Evolutionary conservation across 2,113 vertebrate genomes (phyloP), one percentile per base, ranked within the genome.

Genomic region (Charina bottae): DNA sequence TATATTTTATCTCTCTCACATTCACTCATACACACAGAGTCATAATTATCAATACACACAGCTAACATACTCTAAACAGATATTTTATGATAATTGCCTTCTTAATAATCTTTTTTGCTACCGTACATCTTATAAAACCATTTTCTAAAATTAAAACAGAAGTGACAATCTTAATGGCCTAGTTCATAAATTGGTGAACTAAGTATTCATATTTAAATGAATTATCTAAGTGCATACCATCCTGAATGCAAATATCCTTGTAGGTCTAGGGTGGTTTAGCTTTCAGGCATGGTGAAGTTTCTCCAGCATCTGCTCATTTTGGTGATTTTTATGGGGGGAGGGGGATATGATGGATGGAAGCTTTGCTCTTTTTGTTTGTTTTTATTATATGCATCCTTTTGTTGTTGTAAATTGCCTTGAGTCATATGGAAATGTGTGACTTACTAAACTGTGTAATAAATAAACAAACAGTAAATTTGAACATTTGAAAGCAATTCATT

Each of bases 171-270:
- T 64, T 92, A 96, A 96, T 92, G 60, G 33, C 93, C 86, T 95
- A 86, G 58, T 93, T 96, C 95, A 96, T 58, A 95, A 96, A 95
- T 92, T 93, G 26, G 78, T 91, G 37, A 91, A 88, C 94, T 94
- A 95, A 93, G 87, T 93, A 8, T 94, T 96, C 92, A 92, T 83
- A 90, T 92, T 95, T 93, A 94, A 95, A 78, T 84, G 95, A 96
- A 96, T 94, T 95, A 87, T 64, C 92, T 93, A 93, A 95, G 86
- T 93, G 89, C 90, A 68, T 56, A 92, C 93, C 3, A 95, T 94
- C 94, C 95, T 88, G 42, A 85, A 87, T 23, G 19, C 93, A 95
- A 96, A 90, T 97, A 85, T 96, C 89, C 88, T 42, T 90, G 1
- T 24, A 94, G 83, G 42, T 60, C 23, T 95, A 56, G 93, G 60